Base-by-base conservation (phyloP, 2,113 vertebrate genomes). In the Xyliphius kryptos region DNA sequence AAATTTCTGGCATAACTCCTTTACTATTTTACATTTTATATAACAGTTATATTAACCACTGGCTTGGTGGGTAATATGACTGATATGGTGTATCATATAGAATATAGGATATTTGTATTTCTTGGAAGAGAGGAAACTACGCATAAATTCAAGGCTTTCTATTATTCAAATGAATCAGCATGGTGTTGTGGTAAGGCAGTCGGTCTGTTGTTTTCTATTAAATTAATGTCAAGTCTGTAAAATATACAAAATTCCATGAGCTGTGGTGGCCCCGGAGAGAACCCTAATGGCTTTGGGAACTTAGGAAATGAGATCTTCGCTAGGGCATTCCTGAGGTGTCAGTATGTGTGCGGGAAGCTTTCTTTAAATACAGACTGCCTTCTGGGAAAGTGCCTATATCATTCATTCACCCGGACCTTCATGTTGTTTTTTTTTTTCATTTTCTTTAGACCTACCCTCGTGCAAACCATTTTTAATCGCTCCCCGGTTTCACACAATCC, bases 381-480 rank as follows among this genome's bases (percentile, higher is more conserved):
- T 86, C 78, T 82, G 81, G 81, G 76, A 82, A 88, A 86, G 82
- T 74, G 80, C 81, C 81, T 60, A 83, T 80, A 83, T 85, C 77
- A 77, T 81, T 85, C 74, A 81, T 88, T 82, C 46, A 56, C 71
- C 69, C 60, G 69, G 20, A 48, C 60, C 46, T 47, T 16, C 44
- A 37, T 17, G 14, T n/a, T 66, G n/a, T 51, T 56, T n/a, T n/a
- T n/a, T n/a, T n/a, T n/a, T n/a, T n/a, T n/a, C n/a, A 10, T 22
- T 26, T 51, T 57, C 21, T 37, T 17, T 48, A 38, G 63, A 48
- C 76, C 74, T 72, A 72, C 77, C 75, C 69, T 77, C 61, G n/a
- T n/a, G n/a, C n/a, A n/a, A n/a, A n/a, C n/a, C n/a, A n/a, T n/a
- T n/a, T 75, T 74, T 80, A 82, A 77, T 78, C 69, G 73, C 72